Evolutionary conservation across 1,140 invertebrate species (phyloP).

Genomic region (Drosophila bocki): DNA sequence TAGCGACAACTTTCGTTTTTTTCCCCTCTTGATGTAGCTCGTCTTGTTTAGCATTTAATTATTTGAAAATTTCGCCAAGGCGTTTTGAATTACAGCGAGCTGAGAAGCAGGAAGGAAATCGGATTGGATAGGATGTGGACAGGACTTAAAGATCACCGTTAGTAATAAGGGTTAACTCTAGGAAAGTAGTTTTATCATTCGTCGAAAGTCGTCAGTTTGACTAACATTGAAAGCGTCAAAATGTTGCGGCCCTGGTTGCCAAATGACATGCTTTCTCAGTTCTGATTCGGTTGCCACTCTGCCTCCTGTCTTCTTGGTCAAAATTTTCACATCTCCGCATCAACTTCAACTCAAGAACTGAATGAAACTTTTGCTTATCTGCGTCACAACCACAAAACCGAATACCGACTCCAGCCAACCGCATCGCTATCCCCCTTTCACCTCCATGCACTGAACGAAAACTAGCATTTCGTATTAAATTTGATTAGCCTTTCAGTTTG

Average conservation of each 20-base stretch:
- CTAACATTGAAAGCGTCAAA: conserved; percentile 56
- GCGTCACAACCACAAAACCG: conserved; percentile 57
- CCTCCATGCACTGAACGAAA: conserved; percentile 3
- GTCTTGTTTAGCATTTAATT: conserved; percentile 53
- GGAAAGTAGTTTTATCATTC: neutral
- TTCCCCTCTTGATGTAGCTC: neutral
- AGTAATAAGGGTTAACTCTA: neutral
- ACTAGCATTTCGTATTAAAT: neutral
- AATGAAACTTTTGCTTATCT: conserved; percentile 74
- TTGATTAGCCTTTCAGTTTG: too few species aligned
- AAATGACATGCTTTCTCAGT: conserved; percentile 76
- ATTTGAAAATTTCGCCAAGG: conserved; percentile 48
- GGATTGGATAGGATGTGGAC: conserved; percentile 8
- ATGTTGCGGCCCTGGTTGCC: conserved; percentile 55
- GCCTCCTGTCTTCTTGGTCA: conserved; percentile 2
- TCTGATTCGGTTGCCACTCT: conserved; percentile 51
- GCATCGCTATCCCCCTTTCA: conserved; percentile 9
- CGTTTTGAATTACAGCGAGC: conserved; percentile 41
- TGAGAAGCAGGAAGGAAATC: conserved; percentile 11
- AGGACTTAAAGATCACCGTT: neutral
- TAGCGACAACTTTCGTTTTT: conserved; percentile 32
- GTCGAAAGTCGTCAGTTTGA: conserved; percentile 26
- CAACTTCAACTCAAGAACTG: conserved; percentile 36
- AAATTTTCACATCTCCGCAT: conserved; percentile 44
- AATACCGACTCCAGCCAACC: conserved; percentile 42